Conservation (phyloP, 2,888 invertebrate species). For the Drosophila sordidula region DNA sequence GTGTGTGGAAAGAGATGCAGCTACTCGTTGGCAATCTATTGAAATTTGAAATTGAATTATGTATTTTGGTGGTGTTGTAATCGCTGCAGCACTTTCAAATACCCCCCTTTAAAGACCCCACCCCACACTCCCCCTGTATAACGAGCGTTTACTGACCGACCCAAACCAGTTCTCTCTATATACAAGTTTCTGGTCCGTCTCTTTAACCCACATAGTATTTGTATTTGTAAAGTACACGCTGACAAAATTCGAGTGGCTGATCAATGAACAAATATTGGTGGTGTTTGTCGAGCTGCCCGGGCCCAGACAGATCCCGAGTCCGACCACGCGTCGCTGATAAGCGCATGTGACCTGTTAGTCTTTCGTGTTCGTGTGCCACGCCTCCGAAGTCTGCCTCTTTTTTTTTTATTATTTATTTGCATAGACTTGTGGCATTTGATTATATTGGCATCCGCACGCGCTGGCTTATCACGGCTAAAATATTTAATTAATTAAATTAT, state of each 20-base stretch:
- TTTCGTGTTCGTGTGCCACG: conserved; percentile 25
- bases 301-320: conserved; percentile 5
- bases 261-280: conserved; percentile 17
- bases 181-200: neutral
- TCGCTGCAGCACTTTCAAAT: conserved; percentile 58
- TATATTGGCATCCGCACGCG: conserved; percentile 40
- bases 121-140: neutral
- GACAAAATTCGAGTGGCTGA: conserved; percentile 28
- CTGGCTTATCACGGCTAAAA: conserved; percentile 44
- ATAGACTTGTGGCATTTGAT: conserved; percentile 25
- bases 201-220: conserved; percentile 39
- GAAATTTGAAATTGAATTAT: conserved; percentile 43
- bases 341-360: conserved; percentile 70
- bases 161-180: conserved; percentile 51
- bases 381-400: conserved; percentile 15
- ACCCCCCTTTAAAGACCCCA: neutral
- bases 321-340: conserved; percentile 57
- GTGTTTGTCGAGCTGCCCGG: conserved; percentile 3
- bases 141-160: conserved; percentile 44
- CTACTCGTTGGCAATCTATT: conserved; percentile 32
- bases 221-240: conserved; percentile 13
- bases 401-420: conserved; percentile 31
- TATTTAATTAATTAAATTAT: conserved; percentile 35
- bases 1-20: conserved; percentile 33
- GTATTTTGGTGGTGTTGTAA: conserved; percentile 31